phyloP scores from a whole-genome alignment of 2,888 invertebrate genomes.

The Drosophila kuntzei region DNA sequence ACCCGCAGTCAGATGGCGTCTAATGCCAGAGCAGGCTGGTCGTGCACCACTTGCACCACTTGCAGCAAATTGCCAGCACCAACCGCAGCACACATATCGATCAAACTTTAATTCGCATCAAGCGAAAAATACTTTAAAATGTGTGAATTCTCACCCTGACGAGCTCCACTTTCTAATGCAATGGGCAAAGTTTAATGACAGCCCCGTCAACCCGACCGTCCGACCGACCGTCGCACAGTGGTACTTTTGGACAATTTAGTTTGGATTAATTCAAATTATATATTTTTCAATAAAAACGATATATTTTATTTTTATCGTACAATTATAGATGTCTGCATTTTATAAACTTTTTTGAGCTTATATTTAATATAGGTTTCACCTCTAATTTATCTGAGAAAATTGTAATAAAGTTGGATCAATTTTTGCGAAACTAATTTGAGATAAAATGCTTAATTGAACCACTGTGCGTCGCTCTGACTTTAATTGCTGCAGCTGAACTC shows the following conservation, averaged over 20 bases:
- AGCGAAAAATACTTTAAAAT: conserved; percentile 71
- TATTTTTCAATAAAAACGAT: neutral
- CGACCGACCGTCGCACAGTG: neutral
- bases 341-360: no score
- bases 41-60: conserved; percentile 19
- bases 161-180: conserved; percentile 63
- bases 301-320: no score
- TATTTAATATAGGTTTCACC: no score
- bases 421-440: neutral
- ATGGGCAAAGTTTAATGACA: conserved; percentile 54
- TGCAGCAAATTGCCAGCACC: conserved; percentile 38
- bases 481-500: conserved; percentile 61
- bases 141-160: conserved; percentile 43
- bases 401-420: no score
- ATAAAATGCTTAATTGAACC: neutral
- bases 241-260: neutral
- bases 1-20: conserved; percentile 67
- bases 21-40: conserved; percentile 58
- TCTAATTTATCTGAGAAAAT: no score
- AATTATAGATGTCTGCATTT: no score
- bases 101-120: conserved; percentile 84
- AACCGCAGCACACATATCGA: conserved; percentile 78
- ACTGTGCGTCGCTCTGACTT: conserved; percentile 28
- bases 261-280: neutral
- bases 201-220: conserved; percentile 5